A percentile compares a stretch with the other conserved stretches of the same genome.
Conservation (phyloP, 1,140 invertebrate genomes). For the Papilio helenus region DNA sequence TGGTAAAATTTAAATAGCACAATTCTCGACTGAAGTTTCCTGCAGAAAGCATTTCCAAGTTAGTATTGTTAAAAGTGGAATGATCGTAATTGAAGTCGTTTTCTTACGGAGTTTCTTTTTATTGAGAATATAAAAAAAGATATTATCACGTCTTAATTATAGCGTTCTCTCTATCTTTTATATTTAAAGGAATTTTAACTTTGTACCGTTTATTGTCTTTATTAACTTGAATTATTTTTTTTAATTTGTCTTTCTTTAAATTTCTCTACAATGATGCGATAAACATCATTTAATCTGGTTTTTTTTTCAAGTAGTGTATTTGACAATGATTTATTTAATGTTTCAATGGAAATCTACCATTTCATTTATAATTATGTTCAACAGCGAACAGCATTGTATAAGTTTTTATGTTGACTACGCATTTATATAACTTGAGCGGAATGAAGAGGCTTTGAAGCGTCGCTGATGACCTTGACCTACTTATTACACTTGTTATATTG, state of each 20-base stretch:
- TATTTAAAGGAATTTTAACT: neutral
- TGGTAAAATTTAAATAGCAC: no score
- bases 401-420: neutral
- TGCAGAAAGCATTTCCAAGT: neutral
- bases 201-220: neutral
- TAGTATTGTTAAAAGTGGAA: neutral
- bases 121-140: neutral
- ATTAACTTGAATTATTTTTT: no score
- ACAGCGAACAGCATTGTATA: neutral
- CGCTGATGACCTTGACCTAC: neutral
- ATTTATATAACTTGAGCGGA: neutral
- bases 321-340: no score
- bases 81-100: neutral
- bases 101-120: neutral
- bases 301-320: no score
- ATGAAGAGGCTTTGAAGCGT: neutral
- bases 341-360: no score
- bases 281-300: no score
- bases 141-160: neutral
- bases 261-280: no score
- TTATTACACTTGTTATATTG: neutral
- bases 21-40: neutral
- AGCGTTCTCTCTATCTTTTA: neutral
- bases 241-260: no score
- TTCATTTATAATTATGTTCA: no score